Evolutionary conservation across 2,113 vertebrate genomes (phyloP).

Genomic region (Dermatemys mawii): DNA sequence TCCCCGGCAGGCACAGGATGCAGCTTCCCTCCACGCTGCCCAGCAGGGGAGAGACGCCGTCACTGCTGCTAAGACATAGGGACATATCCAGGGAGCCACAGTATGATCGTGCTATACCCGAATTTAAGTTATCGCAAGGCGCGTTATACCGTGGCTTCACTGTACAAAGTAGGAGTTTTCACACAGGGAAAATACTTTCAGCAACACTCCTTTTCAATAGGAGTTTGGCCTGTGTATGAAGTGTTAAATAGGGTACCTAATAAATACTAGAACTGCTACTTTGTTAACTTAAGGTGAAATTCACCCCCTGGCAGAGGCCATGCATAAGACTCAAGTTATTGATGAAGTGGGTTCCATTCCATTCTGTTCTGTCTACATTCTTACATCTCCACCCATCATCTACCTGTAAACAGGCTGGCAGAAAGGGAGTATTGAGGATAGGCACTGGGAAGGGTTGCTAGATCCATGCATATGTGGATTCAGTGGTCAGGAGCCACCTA

Average conservation of each 20-base stretch:
- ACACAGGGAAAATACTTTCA: not conserved
- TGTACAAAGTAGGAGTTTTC: not conserved
- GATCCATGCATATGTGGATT: not conserved
- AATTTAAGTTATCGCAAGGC: no score
- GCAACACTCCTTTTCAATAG: not conserved
- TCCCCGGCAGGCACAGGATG: no score
- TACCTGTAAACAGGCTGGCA: not conserved
- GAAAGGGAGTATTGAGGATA: not conserved
- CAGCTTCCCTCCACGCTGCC: no score
- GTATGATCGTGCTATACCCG: no score
- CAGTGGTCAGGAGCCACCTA: not conserved
- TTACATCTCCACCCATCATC: not conserved
- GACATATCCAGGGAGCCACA: no score
- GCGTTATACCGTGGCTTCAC: no score
- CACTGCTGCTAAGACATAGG: no score
- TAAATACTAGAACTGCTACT: not conserved
- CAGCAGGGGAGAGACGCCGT: no score
- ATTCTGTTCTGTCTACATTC: not conserved
- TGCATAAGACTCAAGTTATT: not conserved
- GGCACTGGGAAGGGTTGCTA: not conserved
- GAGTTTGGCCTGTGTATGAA: not conserved
- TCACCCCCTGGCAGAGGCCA: not conserved
- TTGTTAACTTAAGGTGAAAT: rapidly evolving
- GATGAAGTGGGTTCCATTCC: not conserved
- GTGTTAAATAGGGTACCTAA: not conserved